These are phyloP conservation scores for Chascanopsetta lugubris DNA, from an alignment of 2,113 vertebrate species.

Conservation along the genomic window DNA sequence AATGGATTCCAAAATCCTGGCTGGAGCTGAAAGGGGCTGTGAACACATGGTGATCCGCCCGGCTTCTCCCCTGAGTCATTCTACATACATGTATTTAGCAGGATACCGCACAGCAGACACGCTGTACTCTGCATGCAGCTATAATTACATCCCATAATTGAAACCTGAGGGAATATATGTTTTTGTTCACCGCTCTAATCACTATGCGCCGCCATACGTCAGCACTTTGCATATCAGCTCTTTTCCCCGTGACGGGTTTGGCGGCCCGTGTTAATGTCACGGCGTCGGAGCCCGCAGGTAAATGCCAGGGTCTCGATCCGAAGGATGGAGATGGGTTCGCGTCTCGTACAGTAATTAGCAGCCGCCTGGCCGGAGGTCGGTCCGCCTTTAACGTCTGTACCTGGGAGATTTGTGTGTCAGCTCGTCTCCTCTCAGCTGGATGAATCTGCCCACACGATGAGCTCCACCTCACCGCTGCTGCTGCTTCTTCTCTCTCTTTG, in stretches of 20 bases:
- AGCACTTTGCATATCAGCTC: constrained; percentile 1
- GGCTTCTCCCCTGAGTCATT: constrained; percentile 57
- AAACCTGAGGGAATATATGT: constrained; percentile 54
- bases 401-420: constrained; percentile 30
- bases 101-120: constrained; percentile 24
- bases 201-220: constrained; percentile 12
- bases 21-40: too few relatives aligned
- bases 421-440: constrained; percentile 32
- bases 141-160: constrained; percentile 62
- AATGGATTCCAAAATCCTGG: too few relatives aligned
- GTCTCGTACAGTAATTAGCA: constrained; percentile 44
- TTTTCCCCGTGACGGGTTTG: constrained; percentile 17
- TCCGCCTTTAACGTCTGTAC: constrained; percentile 25
- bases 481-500: too few relatives aligned
- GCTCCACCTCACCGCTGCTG: background rate
- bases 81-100: constrained; percentile 34
- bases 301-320: too few relatives aligned
- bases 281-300: constrained; percentile 12
- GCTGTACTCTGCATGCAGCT: constrained; percentile 22
- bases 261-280: constrained; percentile 16
- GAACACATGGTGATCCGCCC: too few relatives aligned
- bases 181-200: constrained; percentile 46
- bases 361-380: constrained; percentile 37
- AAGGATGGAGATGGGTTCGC: too few relatives aligned
- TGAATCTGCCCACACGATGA: constrained; percentile 7